phyloP scores from a whole-genome alignment of 2,797 vertebrate species.

The Anableps anableps region DNA sequence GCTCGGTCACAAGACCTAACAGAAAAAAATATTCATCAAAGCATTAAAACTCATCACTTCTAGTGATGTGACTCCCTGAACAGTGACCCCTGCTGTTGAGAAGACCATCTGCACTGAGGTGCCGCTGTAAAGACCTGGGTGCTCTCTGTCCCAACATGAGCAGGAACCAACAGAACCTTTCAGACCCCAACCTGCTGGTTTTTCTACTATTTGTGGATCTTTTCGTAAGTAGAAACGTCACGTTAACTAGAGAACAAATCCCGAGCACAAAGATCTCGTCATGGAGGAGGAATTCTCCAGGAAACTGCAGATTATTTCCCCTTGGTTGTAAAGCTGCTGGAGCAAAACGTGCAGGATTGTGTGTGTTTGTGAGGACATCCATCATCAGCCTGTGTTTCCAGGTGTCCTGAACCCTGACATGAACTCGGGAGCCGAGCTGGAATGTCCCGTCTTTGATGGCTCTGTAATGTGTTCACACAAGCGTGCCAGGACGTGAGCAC shows the following conservation, averaged over 20 bases:
- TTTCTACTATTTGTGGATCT: too few species aligned
- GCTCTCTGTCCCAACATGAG: not conserved
- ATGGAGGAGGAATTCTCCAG: not conserved
- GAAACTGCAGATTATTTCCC: not conserved
- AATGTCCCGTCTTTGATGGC: conserved; percentile 5
- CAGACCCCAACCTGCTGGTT: not conserved
- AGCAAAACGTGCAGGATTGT: not conserved
- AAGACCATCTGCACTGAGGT: not conserved
- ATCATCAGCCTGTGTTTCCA: not conserved
- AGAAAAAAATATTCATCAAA: not conserved
- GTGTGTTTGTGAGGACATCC: not conserved
- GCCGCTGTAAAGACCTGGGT: too few species aligned
- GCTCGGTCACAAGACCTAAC: not conserved
- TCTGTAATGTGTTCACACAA: conserved; percentile 11
- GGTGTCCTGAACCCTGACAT: conserved; percentile 6
- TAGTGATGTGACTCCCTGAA: not conserved
- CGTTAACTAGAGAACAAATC: not conserved
- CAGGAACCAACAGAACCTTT: not conserved
- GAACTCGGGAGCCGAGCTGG: not conserved
- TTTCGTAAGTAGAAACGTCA: not conserved
- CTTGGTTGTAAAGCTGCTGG: not conserved
- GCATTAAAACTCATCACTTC: too few species aligned
- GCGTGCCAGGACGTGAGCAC: conserved; percentile 4
- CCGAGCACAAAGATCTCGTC: not conserved
- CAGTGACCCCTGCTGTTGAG: not conserved